Percentiles rank a stretch among this genome's conserved stretches.
phyloP scores from a whole-genome alignment of 2,113 vertebrate species.

The Haplochromis vanheusdeni region DNA sequence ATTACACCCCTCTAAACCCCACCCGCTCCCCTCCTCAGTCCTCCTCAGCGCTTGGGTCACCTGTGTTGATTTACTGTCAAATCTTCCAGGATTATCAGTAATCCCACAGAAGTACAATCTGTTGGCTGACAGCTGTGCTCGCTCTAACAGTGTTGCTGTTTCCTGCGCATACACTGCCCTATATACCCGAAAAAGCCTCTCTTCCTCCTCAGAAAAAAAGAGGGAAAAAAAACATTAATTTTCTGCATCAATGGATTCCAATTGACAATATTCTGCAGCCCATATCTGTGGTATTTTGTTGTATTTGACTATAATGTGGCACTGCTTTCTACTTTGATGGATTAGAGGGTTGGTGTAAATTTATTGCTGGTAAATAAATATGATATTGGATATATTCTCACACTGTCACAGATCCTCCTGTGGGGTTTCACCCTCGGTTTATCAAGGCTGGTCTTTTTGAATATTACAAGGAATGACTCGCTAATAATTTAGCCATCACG shows the following conservation, averaged over 20 bases:
- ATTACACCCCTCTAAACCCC: not conserved
- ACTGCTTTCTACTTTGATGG: constrained; percentile 11
- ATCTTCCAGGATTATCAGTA: constrained; percentile 73
- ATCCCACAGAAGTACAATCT: constrained; percentile 63
- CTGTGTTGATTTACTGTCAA: constrained; percentile 71
- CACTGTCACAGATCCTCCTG: not conserved
- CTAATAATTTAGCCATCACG: constrained; percentile 19
- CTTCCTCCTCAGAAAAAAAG: not conserved
- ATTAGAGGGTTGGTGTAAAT: constrained; percentile 17
- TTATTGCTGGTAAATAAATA: constrained; percentile 19
- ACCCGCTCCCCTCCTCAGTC: not conserved
- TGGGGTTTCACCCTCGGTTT: not conserved
- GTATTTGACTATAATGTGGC: constrained; percentile 16
- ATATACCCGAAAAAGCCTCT: constrained; percentile 25
- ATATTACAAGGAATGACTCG: not conserved
- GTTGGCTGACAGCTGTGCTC: constrained; percentile 69
- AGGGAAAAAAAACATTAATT: constrained; percentile 49
- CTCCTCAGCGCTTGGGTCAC: constrained; percentile 38
- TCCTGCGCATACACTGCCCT: constrained; percentile 41
- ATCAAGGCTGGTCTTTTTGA: not conserved
- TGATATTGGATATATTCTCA: constrained; percentile 33
- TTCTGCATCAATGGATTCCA: constrained; percentile 55
- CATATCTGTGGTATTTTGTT: constrained; percentile 28
- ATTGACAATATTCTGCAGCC: constrained; percentile 35
- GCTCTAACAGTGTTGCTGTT: constrained; percentile 50